A percentile compares a stretch with the other conserved stretches of the same genome.
phyloP scores from a whole-genome alignment of 2,888 invertebrate genomes.

The Argynnis bischoffii region DNA sequence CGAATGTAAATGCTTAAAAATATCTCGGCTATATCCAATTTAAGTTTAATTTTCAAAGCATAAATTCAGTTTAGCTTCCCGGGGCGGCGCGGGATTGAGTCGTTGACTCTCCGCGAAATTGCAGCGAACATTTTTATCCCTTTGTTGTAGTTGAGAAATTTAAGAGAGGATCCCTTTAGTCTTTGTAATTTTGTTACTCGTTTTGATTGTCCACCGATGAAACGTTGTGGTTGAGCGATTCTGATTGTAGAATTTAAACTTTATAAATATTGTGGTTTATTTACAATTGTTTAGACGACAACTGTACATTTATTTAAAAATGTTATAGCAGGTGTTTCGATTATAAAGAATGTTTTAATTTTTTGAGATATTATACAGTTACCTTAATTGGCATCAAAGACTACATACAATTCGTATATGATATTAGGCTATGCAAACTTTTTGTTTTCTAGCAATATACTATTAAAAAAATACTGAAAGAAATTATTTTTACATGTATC shows the following conservation, averaged over 20 bases:
- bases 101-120: constrained; percentile 68
- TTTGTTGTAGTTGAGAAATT: constrained; percentile 70
- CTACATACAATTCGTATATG: too few species aligned
- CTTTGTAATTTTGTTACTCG: constrained; percentile 65
- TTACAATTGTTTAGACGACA: constrained; percentile 41
- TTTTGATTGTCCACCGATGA: constrained; percentile 62
- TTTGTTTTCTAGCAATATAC: too few species aligned
- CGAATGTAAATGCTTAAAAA: constrained; percentile 72
- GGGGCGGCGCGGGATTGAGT: constrained; percentile 66
- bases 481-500: too few species aligned
- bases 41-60: constrained; percentile 79
- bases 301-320: neutral
- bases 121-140: constrained; percentile 75
- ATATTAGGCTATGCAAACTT: too few species aligned
- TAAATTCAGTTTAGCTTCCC: constrained; percentile 79
- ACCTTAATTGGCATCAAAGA: too few species aligned
- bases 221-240: constrained; percentile 52
- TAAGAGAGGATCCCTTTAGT: constrained; percentile 63
- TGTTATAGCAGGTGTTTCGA: too few species aligned
- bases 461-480: too few species aligned
- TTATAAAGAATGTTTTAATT: too few species aligned
- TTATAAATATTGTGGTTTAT: constrained; percentile 45
- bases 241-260: constrained; percentile 46
- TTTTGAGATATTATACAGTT: too few species aligned
- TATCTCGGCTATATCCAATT: constrained; percentile 74